Conservation (phyloP, 2,113 vertebrate genomes). For the Neodontobutis hainanensis region DNA sequence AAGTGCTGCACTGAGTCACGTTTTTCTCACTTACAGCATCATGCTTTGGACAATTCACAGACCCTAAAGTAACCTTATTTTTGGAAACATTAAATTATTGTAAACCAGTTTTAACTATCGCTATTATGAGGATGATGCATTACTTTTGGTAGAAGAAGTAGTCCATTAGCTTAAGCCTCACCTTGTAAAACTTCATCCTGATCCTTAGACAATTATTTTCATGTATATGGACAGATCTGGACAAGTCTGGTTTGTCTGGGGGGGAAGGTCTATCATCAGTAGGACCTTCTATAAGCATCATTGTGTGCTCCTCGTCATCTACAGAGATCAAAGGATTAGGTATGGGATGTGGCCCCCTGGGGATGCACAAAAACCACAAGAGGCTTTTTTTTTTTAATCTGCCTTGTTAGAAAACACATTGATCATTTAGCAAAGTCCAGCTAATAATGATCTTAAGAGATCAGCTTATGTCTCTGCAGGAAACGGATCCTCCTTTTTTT, state of each 20-base stretch:
- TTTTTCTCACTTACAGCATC: too few species aligned
- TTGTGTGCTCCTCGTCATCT: neutral
- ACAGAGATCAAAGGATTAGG: slow-evolving; percentile 55
- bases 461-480: slow-evolving; percentile 43
- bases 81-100: too few species aligned
- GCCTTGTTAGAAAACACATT: slow-evolving; percentile 47
- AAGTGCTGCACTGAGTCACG: too few species aligned
- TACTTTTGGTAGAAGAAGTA: too few species aligned
- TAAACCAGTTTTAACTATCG: too few species aligned
- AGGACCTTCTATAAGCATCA: slow-evolving; percentile 14
- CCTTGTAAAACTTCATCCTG: too few species aligned
- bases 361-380: slow-evolving; percentile 17
- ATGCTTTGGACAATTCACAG: too few species aligned
- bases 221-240: too few species aligned
- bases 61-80: too few species aligned
- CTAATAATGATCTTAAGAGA: slow-evolving; percentile 46
- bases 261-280: slow-evolving; percentile 31
- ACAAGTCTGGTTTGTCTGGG: slow-evolving; percentile 17
- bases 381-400: slow-evolving; percentile 50
- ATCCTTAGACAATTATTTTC: too few species aligned
- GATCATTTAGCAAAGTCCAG: slow-evolving; percentile 18
- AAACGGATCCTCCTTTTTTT: neutral
- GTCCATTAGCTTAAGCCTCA: too few species aligned
- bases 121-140: too few species aligned
- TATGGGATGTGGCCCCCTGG: slow-evolving; percentile 38